A percentile compares a stretch with the other conserved stretches of the same genome.
Conservation (phyloP, 2,888 invertebrate genomes). For the Microctonus aethiopoides region DNA sequence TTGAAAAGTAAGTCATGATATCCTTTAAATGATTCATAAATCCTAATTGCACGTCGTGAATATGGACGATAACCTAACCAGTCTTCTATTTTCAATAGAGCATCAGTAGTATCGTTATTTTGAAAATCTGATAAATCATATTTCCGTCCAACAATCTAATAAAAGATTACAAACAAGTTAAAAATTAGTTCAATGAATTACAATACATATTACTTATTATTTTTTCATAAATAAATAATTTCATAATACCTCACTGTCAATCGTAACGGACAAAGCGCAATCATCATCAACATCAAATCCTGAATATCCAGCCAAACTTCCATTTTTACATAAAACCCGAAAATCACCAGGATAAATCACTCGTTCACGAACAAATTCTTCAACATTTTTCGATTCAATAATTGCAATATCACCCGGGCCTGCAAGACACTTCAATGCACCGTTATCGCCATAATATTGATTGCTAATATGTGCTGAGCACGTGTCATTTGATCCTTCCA, state of each 20-base stretch:
- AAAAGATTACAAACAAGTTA: no score
- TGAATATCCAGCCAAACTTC: constrained; percentile 68
- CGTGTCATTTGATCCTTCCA: constrained; percentile 51
- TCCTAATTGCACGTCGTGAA: constrained; percentile 65
- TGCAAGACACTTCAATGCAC: constrained; percentile 72
- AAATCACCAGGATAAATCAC: constrained; percentile 64
- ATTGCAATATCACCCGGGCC: constrained; percentile 72
- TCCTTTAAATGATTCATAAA: constrained; percentile 73
- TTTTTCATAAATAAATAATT: no score
- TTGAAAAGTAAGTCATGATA: constrained; percentile 72
- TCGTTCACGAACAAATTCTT: constrained; percentile 62
- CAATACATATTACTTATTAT: neutral
- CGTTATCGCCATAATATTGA: constrained; percentile 72
- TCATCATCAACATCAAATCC: constrained; percentile 70
- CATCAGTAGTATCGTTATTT: constrained; percentile 48
- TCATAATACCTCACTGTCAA: constrained; percentile 75
- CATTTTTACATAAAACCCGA: constrained; percentile 73
- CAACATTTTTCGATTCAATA: constrained; percentile 69
- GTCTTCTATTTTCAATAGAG: constrained; percentile 68
- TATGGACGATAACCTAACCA: constrained; percentile 70
- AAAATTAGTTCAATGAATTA: neutral
- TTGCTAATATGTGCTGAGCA: constrained; percentile 71
- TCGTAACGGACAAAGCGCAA: constrained; percentile 72
- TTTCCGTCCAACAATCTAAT: constrained; percentile 55
- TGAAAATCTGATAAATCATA: constrained; percentile 23